These are phyloP conservation scores for Hipposideros larvatus DNA, from an alignment of 2,797 vertebrate species.

Conservation along the genomic window DNA sequence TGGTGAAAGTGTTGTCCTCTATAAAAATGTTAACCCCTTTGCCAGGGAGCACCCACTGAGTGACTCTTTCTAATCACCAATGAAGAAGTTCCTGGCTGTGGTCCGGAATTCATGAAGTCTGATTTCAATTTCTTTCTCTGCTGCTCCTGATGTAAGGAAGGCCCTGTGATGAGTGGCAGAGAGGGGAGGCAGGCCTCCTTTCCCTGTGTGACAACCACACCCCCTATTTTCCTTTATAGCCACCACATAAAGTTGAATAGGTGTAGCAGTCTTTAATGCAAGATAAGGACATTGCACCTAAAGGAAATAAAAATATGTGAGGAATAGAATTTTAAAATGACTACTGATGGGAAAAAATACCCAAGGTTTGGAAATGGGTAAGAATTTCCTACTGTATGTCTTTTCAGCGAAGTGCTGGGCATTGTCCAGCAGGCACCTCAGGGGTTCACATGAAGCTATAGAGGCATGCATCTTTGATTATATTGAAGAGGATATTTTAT, in stretches of 20 bases:
- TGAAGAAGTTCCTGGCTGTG: background rate
- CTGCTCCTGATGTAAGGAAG: fast-evolving
- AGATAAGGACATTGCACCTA: background rate
- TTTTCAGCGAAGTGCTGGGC: background rate
- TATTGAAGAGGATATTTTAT: background rate
- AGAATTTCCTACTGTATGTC: background rate
- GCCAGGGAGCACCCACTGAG: background rate
- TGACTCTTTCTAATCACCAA: background rate
- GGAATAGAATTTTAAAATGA: background rate
- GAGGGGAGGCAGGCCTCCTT: background rate
- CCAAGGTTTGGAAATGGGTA: background rate
- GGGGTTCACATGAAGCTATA: background rate
- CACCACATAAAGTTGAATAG: background rate
- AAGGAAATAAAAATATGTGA: background rate
- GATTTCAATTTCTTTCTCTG: background rate
- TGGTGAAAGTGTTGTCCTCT: background rate
- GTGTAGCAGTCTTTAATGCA: background rate
- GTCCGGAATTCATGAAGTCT: background rate
- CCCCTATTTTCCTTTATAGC: background rate
- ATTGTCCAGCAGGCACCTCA: background rate
- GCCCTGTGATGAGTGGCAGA: background rate
- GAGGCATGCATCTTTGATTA: background rate
- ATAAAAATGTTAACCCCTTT: background rate
- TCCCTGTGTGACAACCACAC: background rate
- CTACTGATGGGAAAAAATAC: background rate